Conservation (phyloP, 2,888 invertebrate species). For the Dynastes tityus region DNA sequence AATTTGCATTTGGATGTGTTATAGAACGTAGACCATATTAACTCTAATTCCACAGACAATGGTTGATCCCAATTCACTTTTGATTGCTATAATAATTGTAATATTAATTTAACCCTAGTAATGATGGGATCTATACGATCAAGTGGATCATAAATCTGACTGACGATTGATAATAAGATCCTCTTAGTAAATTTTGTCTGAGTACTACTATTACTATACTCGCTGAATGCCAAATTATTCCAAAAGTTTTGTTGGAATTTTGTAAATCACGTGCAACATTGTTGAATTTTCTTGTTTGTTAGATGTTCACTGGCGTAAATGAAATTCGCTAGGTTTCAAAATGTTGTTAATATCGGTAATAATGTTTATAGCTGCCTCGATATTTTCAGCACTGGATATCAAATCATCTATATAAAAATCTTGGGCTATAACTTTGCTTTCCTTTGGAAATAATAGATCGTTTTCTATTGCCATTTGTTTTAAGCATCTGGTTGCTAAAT, state of each 20-base stretch:
- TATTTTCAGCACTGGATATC: not conserved
- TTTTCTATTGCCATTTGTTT: no score
- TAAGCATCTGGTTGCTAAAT: no score
- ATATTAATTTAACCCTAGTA: not conserved
- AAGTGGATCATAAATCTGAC: no score
- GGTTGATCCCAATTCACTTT: not conserved
- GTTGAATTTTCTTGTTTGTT: not conserved
- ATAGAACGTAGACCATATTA: not conserved
- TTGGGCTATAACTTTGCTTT: not conserved
- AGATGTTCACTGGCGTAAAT: not conserved
- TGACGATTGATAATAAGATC: not conserved
- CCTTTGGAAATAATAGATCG: no score
- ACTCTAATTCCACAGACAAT: not conserved
- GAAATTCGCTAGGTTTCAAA: not conserved
- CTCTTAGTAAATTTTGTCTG: not conserved
- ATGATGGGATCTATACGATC: not conserved
- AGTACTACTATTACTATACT: not conserved
- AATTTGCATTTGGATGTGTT: not conserved
- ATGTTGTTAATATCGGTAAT: conserved; percentile 2
- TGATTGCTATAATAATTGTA: not conserved
- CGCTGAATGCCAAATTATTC: not conserved
- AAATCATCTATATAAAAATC: not conserved
- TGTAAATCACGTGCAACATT: not conserved
- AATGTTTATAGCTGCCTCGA: not conserved
- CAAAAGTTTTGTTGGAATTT: not conserved